Evolutionary conservation across 2,113 vertebrate genomes (phyloP).

Genomic region (Pampusana beccarii): DNA sequence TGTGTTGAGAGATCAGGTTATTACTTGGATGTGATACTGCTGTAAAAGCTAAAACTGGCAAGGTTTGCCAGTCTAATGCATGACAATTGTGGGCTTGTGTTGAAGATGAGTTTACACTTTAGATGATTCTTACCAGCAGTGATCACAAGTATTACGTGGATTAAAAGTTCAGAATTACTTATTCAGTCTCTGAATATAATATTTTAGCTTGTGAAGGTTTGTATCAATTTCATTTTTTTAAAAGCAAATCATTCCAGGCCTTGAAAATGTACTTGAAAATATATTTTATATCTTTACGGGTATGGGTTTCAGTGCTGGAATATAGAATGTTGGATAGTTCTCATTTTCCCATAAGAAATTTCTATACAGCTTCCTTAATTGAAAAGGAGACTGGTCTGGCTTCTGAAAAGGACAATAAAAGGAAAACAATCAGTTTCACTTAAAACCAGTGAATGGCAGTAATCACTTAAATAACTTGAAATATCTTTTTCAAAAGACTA

Average conservation of each 20-base stretch:
- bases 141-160: not conserved
- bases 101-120: not conserved
- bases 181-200: not conserved
- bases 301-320: not conserved
- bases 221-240: not conserved
- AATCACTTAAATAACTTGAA: not conserved
- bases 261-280: not conserved
- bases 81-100: not conserved
- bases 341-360: not conserved
- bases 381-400: not conserved
- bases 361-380: not conserved
- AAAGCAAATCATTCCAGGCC: not conserved
- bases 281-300: not conserved
- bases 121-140: not conserved
- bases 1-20: fast-evolving
- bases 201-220: not conserved
- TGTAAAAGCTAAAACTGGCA: not conserved
- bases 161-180: not conserved
- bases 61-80: not conserved
- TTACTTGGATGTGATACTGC: not conserved
- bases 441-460: not conserved
- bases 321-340: not conserved
- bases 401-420: not conserved
- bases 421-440: not conserved
- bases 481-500: not conserved